Base-by-base conservation (phyloP, 1,140 invertebrate species). In the Macrocentrus cingulum region DNA sequence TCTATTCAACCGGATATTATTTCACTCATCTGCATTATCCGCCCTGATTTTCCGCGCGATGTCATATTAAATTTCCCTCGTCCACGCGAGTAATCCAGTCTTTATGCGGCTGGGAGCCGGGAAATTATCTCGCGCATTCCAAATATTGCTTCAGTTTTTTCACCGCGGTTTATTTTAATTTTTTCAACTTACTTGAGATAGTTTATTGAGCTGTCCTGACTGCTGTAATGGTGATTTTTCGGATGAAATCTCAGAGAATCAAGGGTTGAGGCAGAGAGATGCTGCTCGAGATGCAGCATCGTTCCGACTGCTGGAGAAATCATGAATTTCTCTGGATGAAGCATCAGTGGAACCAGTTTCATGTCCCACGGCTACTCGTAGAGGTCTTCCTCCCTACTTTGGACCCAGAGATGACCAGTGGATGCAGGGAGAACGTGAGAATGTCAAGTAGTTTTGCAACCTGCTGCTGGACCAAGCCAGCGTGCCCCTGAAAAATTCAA, bases 371-470 rank as follows among this genome's bases (percentile, higher is more conserved):
- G 66, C 68, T 71, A 65, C 53, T 9, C 18, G 46, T 61, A 61
- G 54, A 59, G 67, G 64, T 68, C 66, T 65, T 29, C 44, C 66
- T 65, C 53, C 41, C 61, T 52, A 22, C 45, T 36, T 19, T 42
- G 34, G 36, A 39, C 36, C 36, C 8, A 46, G 36, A 39, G 36
- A 39, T 39, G 36, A 39, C 50, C 50, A 20, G 50, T 52, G n/a
- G 32, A 45, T 63, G 63, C 65, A 66, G 60, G 54, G 64, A 51
- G 65, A n/a, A 52, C 75, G 75, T 77, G 75, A 76, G 75, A 77
- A 76, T 61, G 2, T 56, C n/a, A 36, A 54, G 66, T 69, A 66
- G 66, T 67, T 65, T 66, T 60, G 62, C 61, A 60, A 57, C 56
- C 4, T 29, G 25, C 25, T 29, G 25, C 4, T 5, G 4, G 4